Evolutionary conservation across 2,113 vertebrate genomes (phyloP).

Genomic region (Jacana jacana): DNA sequence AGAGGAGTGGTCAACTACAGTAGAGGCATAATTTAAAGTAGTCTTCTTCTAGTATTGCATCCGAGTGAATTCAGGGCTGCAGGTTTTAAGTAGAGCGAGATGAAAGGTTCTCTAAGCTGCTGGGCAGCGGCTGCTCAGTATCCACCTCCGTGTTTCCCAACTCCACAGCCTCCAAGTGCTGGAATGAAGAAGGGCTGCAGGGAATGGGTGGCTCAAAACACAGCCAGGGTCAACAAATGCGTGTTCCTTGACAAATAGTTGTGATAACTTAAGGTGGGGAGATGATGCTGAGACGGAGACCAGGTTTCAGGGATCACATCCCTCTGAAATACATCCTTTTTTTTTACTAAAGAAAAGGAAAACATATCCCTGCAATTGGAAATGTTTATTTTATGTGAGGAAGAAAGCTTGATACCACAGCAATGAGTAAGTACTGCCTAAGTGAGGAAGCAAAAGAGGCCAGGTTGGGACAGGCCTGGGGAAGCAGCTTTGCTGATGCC

Average conservation of each 20-base stretch:
- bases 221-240: accelerated
- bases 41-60: background rate
- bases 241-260: background rate
- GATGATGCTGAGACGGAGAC: background rate
- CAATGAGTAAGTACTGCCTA: background rate
- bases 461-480: background rate
- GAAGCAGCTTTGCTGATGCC: background rate
- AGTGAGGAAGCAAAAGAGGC: background rate
- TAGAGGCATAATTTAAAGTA: background rate
- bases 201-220: background rate
- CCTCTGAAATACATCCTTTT: background rate
- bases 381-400: background rate
- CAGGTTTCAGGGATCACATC: background rate
- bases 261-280: background rate
- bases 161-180: background rate
- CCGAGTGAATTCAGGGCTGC: background rate
- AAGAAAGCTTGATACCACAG: background rate
- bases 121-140: background rate
- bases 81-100: background rate
- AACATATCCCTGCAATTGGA: background rate
- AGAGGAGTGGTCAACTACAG: too few relatives aligned
- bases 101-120: background rate
- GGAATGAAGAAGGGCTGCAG: background rate
- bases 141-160: accelerated
- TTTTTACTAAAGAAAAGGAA: background rate